Percentiles rank a stretch among this genome's conserved stretches.
These are phyloP conservation scores for Petrocephalus schoutedeni DNA, from an alignment of 2,797 vertebrate species.

Conservation along the genomic window DNA sequence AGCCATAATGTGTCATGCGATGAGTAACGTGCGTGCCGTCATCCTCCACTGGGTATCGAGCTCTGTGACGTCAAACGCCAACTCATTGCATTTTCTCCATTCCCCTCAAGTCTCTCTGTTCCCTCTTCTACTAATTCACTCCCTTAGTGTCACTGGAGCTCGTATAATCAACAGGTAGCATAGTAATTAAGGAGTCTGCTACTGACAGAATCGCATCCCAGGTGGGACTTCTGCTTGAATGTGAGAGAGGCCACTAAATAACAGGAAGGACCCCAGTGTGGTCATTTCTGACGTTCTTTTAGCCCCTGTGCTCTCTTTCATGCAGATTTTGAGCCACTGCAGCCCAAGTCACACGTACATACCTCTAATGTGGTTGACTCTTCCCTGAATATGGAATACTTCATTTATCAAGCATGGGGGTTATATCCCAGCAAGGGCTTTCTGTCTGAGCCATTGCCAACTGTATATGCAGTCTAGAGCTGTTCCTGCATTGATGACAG, in stretches of 20 bases:
- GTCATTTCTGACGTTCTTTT: not conserved
- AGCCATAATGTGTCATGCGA: not conserved
- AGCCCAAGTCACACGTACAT: not conserved
- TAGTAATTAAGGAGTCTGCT: not conserved
- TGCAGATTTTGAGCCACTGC: conserved; percentile 1
- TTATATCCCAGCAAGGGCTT: conserved; percentile 24
- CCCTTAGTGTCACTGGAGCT: not conserved
- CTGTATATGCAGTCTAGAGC: not conserved
- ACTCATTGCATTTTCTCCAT: not conserved
- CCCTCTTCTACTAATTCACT: not conserved
- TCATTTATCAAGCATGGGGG: conserved; percentile 19
- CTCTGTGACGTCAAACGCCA: not conserved
- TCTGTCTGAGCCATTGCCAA: not conserved
- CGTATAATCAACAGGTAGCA: not conserved
- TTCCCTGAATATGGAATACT: conserved; percentile 27
- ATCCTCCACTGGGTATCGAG: not conserved
- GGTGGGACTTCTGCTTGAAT: not conserved
- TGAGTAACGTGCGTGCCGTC: not conserved
- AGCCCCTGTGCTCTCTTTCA: not conserved
- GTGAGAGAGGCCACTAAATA: not conserved
- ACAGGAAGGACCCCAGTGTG: not conserved
- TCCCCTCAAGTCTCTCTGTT: not conserved
- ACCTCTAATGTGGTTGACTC: conserved; percentile 17
- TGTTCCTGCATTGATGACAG: not conserved
- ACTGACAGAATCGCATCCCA: too few relatives aligned